Evolutionary conservation across 1,140 invertebrate genomes (phyloP), one percentile per base, ranked within the genome.

Genomic region (Patella vulgata): DNA sequence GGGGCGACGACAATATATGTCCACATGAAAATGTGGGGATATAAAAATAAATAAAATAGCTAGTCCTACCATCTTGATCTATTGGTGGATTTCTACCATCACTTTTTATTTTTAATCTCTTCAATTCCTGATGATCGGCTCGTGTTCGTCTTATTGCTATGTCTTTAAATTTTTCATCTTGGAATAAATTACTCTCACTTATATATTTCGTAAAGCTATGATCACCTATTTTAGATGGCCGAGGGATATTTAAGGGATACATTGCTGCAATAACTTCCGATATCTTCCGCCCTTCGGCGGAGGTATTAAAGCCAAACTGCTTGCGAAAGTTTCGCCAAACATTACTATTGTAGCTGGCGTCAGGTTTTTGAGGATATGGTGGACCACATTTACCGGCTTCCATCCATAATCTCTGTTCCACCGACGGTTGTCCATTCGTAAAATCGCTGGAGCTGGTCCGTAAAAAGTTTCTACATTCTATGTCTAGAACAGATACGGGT

Each of bases 321-420:
- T 70, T 72, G 30, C 77, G 47, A 61, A 83, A 84, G 59, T 84
- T 84, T 60, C 82, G 62, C 82, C 82, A 84, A 1, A 83, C 72
- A 64, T 83, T 84, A 44, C 78, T 79, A 71, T 84, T 83, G 59
- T 79, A 84, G 48, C 70, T 78, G 21, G 70, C 53, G 64, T 84
- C 79, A 17, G 74, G 72, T 27, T 64, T 62, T 25, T 68, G 60
- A 1, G 81, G 78, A 50, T 66, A 74, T 9, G 79, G 76, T 2
- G 79, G 61, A 1, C 69, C 70, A 59, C 78, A 66, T 70, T 84
- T 84, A 1, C 81, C 81, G 17, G 81, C 82, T 44, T 84, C 81
- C 21, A 77, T 40, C 81, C 81, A 84, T n/a, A 84, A 58, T 65
- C 73, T 73, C 30, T 82, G 78, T 36, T 77, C 68, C 14, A 82